Base-by-base conservation (phyloP, 2,797 vertebrate genomes). In the Danio choprae region DNA sequence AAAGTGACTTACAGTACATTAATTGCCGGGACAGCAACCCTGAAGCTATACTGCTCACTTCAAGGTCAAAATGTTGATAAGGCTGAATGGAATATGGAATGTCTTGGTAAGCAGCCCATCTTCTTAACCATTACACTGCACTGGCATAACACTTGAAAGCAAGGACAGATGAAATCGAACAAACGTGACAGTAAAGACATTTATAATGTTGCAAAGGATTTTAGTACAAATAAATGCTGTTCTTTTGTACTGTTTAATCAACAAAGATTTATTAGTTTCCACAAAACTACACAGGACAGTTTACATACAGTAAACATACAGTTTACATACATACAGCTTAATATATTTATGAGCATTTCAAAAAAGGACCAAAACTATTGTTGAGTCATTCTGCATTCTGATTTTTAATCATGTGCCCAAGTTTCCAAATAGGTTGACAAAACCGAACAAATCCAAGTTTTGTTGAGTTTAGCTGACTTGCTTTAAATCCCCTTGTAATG, bases 1-100 rank as follows among this genome's bases (percentile, higher is more conserved):
- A 79, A 64, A 51, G 48, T 46, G 77, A 79, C 77, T 79, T 72
- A 72, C 68, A 55, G 68, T 63, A 63, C 68, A 79, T 63, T 72
- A 79, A 79, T 72, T 79, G 68, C 59, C 46, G 58, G 58, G 68
- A 73, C 48, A 79, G 68, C 41, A 63, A 15, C 68, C 77, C 77
- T 12, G 40, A 79, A 79, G 77, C 77, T 46, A 79, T 38, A 59
- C 48, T 70, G 9, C 58, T 71, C 59, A 63, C 58, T 79, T 72
- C 77, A 73, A 79, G 77, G 77, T 72, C 68, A 79, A 72, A 62
- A 53, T 63, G 29, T 44, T 40, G 46, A 72, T 29, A 56, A 15
- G 38, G 38, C 59, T 40, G 22, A 40, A 63, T 63, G 12, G 9
- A 70, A 72, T n/a, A 43, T 1, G 38, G 38, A 43, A 62, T 60